phyloP scores from a whole-genome alignment of 2,113 vertebrate genomes.

The Capreolus pygargus region DNA sequence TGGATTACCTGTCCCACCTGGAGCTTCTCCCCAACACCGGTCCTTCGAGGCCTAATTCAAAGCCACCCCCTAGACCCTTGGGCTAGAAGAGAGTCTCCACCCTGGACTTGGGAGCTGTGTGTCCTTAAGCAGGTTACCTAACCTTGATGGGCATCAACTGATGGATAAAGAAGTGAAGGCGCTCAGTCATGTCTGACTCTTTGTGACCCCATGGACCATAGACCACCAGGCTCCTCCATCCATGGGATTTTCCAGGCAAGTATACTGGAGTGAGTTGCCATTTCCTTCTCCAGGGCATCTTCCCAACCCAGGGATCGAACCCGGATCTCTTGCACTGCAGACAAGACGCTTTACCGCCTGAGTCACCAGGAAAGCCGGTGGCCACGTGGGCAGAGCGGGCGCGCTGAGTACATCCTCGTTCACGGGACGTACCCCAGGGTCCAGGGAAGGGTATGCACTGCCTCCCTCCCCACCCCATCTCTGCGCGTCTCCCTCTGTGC shows the following conservation, averaged over 20 bases:
- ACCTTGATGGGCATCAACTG: neutral
- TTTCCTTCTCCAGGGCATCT: neutral
- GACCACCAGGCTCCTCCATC: neutral
- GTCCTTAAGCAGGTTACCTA: neutral
- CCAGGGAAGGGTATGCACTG: fast-evolving
- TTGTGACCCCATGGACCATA: neutral
- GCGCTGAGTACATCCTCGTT: neutral
- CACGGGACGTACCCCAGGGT: fast-evolving
- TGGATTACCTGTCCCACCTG: neutral
- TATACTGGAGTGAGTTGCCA: neutral
- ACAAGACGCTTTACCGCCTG: neutral
- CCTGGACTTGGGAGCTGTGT: neutral
- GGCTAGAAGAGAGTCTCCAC: neutral
- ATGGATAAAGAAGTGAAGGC: neutral
- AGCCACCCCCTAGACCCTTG: neutral
- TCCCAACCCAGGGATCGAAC: neutral
- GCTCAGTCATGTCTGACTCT: neutral
- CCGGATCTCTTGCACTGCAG: neutral
- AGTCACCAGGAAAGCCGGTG: neutral
- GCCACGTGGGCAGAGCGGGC: neutral
- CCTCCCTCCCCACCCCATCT: neutral
- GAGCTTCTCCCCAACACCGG: neutral
- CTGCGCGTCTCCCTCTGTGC: fast-evolving
- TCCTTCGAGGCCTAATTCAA: neutral
- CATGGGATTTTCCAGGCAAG: neutral